phyloP scores from a whole-genome alignment of 2,888 invertebrate genomes.

The Drosophila rubida region DNA sequence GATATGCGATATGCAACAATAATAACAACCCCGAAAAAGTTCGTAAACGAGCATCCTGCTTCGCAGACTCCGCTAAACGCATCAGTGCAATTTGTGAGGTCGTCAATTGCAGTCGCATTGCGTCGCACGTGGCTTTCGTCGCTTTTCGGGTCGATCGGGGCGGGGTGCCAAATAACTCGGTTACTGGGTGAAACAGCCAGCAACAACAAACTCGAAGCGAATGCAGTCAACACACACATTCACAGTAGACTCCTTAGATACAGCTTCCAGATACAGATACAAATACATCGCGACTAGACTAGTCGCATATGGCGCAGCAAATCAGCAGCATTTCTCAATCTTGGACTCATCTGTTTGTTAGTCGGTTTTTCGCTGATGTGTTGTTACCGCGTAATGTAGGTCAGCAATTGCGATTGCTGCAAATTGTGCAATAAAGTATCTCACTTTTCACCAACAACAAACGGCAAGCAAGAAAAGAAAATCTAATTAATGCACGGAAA shows the following conservation, averaged over 20 bases:
- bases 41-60: constrained; percentile 56
- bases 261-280: neutral
- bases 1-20: constrained; percentile 54
- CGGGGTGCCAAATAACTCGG: constrained; percentile 75
- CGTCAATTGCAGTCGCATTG: constrained; percentile 61
- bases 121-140: constrained; percentile 24
- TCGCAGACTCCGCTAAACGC: constrained; percentile 63
- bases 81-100: constrained; percentile 81
- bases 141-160: constrained; percentile 41
- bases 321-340: constrained; percentile 49
- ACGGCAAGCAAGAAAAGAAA: constrained; percentile 28
- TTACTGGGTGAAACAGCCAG: constrained; percentile 80
- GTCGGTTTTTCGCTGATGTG: constrained; percentile 22
- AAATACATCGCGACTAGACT: constrained; percentile 3
- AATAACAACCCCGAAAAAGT: constrained; percentile 35
- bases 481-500: constrained; percentile 48
- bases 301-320: constrained; percentile 23
- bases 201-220: constrained; percentile 25
- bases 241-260: constrained; percentile 11
- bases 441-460: constrained; percentile 27
- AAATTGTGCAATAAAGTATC: constrained; percentile 57
- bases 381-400: constrained; percentile 64
- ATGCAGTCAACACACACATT: constrained; percentile 43
- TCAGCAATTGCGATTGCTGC: constrained; percentile 48
- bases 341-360: constrained; percentile 34